Conservation (phyloP, 37 sponge, comb jelly and placozoan genomes). For the Beroe forskalii region DNA sequence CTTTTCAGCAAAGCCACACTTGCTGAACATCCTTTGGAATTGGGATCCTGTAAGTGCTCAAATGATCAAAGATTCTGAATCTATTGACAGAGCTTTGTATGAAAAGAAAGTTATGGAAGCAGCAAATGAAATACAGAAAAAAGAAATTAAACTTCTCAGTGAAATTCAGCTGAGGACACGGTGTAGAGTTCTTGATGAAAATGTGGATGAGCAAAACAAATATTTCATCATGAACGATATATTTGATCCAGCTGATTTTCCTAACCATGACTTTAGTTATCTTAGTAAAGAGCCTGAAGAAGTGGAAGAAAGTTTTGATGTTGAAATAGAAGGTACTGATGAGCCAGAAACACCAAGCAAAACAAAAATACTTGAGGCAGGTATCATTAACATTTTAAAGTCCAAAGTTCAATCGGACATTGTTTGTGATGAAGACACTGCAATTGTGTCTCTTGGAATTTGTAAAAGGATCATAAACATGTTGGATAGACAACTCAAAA, state of each 20-base stretch:
- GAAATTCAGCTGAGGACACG: constrained; percentile 26
- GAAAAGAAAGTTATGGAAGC: constrained; percentile 39
- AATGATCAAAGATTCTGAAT: constrained; percentile 25
- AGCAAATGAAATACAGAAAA: constrained; percentile 42
- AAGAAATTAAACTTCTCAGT: constrained; percentile 27
- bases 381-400: constrained; percentile 5
- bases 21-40: constrained; percentile 51
- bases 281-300: background rate
- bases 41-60: constrained; percentile 52
- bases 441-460: background rate
- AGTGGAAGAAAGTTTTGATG: background rate
- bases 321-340: background rate
- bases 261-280: constrained; percentile 47
- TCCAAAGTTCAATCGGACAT: background rate
- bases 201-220: constrained; percentile 35
- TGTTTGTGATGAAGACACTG: constrained; percentile 36
- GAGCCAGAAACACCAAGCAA: background rate
- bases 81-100: background rate
- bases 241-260: constrained; percentile 26
- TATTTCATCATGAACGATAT: constrained; percentile 29
- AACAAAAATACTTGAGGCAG: constrained; percentile 17
- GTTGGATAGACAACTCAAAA: background rate
- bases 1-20: constrained; percentile 23
- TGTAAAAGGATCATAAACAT: background rate
- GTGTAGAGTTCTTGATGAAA: constrained; percentile 17